Evolutionary conservation across 2,113 vertebrate genomes (phyloP).

Genomic region (Chaetops frenatus): DNA sequence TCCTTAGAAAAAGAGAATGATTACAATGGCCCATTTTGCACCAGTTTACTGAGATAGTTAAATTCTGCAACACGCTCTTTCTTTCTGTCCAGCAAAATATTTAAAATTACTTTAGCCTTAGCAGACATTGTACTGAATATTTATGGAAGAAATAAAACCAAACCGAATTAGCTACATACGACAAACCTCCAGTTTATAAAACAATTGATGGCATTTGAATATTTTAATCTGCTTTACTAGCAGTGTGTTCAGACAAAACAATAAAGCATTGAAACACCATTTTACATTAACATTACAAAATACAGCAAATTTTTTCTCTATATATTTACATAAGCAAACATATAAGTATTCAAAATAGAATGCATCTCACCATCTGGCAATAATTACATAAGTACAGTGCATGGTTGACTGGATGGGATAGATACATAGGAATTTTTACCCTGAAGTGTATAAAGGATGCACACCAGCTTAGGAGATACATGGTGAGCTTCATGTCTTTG

Average conservation of each 20-base stretch:
- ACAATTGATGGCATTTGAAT: constrained; percentile 26
- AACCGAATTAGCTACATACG: not conserved
- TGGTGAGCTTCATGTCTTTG: constrained; percentile 56
- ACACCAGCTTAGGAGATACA: constrained; percentile 47
- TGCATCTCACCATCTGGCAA: constrained; percentile 38
- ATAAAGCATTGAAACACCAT: constrained; percentile 45
- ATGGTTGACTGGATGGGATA: constrained; percentile 23
- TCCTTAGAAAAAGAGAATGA: not conserved
- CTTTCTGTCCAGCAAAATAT: not conserved
- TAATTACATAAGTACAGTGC: constrained; percentile 54
- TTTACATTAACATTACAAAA: constrained; percentile 66
- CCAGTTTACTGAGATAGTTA: not conserved
- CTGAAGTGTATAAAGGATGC: constrained; percentile 42
- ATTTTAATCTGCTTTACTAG: constrained; percentile 63
- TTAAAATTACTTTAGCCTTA: not conserved
- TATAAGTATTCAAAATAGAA: constrained; percentile 64
- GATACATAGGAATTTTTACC: constrained; percentile 39
- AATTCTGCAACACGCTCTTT: not conserved
- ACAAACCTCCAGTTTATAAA: constrained; percentile 62
- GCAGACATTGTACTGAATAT: not conserved
- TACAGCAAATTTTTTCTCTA: constrained; percentile 46
- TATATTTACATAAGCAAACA: constrained; percentile 55
- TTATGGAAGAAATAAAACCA: not conserved
- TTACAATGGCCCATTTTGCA: not conserved
- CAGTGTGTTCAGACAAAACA: constrained; percentile 42